Evolutionary conservation across 2,888 invertebrate genomes (phyloP).

Genomic region (Thalpophila matura): DNA sequence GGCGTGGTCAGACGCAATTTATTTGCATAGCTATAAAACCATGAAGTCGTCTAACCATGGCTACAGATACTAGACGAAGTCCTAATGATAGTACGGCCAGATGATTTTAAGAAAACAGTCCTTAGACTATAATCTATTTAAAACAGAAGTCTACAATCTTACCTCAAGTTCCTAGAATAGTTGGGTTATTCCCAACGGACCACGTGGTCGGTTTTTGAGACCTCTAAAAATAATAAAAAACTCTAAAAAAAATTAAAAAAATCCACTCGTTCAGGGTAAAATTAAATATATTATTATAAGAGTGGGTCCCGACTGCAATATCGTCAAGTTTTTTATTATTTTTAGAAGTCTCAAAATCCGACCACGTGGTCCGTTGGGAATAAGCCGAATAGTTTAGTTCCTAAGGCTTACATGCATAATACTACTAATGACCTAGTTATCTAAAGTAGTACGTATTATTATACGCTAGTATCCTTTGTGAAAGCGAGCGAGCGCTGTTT

Average conservation of each 20-base stretch:
- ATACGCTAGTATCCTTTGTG: constrained; percentile 50
- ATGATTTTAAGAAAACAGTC: background rate
- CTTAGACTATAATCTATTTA: no score
- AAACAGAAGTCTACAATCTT: background rate
- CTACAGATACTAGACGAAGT: constrained; percentile 15
- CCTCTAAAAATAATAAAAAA: no score
- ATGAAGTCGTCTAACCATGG: background rate
- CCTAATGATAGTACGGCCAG: background rate
- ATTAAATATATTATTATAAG: no score
- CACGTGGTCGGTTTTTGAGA: no score
- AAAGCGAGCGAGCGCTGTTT: constrained; percentile 56
- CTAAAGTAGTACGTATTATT: constrained; percentile 45
- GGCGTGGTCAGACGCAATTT: constrained; percentile 21
- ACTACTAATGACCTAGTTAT: constrained; percentile 52
- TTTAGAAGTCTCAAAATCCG: no score
- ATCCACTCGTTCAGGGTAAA: no score
- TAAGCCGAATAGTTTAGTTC: no score
- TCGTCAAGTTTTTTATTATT: no score
- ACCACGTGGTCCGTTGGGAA: no score
- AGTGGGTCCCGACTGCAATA: no score
- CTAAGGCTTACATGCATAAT: constrained; percentile 34
- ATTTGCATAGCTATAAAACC: constrained; percentile 15
- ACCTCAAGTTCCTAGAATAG: constrained; percentile 3
- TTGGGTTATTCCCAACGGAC: no score
- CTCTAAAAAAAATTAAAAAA: no score